A percentile compares a stretch with the other conserved stretches of the same genome.
phyloP scores from a whole-genome alignment of 2,888 invertebrate genomes.

The Abrostola triplasia region DNA sequence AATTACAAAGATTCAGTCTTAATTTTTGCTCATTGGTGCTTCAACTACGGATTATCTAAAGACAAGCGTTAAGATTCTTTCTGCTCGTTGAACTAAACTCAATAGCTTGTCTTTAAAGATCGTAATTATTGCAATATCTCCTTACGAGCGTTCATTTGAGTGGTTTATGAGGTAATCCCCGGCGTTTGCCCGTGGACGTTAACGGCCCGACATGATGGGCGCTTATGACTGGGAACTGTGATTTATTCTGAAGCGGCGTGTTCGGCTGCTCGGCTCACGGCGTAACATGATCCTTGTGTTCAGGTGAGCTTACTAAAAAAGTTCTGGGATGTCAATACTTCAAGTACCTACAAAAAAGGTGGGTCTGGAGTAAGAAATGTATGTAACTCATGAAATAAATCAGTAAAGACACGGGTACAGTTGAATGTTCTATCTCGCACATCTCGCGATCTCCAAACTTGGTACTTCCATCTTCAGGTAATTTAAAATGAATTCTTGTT shows the following conservation, averaged over 20 bases:
- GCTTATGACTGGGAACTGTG: background rate
- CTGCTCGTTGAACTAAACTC: background rate
- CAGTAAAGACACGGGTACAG: constrained; percentile 13
- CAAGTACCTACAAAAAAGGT: too few species aligned
- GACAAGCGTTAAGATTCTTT: too few species aligned
- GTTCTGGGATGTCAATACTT: too few species aligned
- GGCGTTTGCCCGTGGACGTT: background rate
- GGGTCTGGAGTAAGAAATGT: background rate
- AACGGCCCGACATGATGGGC: background rate
- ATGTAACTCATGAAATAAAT: constrained; percentile 22
- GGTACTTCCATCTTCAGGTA: constrained; percentile 32
- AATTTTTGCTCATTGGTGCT: too few species aligned
- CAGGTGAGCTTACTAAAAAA: too few species aligned
- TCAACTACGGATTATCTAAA: too few species aligned
- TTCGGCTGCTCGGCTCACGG: background rate
- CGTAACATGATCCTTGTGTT: too few species aligned
- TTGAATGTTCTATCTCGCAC: constrained; percentile 7
- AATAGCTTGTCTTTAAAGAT: background rate
- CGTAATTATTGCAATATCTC: constrained; percentile 4
- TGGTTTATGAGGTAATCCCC: background rate
- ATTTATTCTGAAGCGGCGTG: background rate
- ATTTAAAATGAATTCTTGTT: constrained; percentile 42
- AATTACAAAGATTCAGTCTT: too few species aligned
- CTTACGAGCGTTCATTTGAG: background rate
- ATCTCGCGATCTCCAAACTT: constrained; percentile 34